Evolutionary conservation across 2,888 invertebrate genomes (phyloP), one percentile per base, ranked within the genome.

Genomic region (Latrodectus elegans): DNA sequence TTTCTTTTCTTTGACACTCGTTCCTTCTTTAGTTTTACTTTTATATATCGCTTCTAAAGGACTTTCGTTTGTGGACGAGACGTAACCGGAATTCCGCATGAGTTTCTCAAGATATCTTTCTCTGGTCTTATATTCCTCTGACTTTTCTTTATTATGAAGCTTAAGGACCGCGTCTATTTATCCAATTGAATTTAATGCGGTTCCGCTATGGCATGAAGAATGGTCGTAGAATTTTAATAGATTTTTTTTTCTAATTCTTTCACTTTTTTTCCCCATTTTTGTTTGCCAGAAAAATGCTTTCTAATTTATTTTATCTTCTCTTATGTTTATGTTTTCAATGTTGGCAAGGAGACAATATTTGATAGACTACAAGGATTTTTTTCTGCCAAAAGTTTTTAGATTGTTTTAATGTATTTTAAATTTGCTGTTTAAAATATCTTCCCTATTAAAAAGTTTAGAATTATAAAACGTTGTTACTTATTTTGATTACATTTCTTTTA

Each of bases 161-260:
- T 11, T 52, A 67, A n/a, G 72, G 72, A 53, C 52, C 11, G 22
- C 55, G 60, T 65, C 74, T 81, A 64, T 73, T 81, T 81, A 73
- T 67, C 73, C 81, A 81, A 81, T 81, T 81, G 74, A 74, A 74
- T 73, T 81, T 73, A 65, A 81, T 74, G 81, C 52, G 73, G 60
- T n/a, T 60, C 60, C n/a, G 60, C 60, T 60, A 60, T n/a, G 12
- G 60, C 60, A 60, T 60, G 60, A 60, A 60, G 60, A 60, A 60
- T 60, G 60, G n/a, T n/a, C 60, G 60, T 15, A 60, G 60, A 60
- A 60, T 60, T 60, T 60, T 60, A 60, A 60, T 60, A n/a, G 60
- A n/a, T 60, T 55, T 60, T n/a, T 10, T 15, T 60, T 60, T 60
- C 6, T 1, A 14, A 6, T 60, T 60, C 12, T 15, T n/a, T 11